These are phyloP conservation scores for Tympanuchus pallidicinctus DNA, from an alignment of 2,113 vertebrate genomes.

Conservation along the genomic window DNA sequence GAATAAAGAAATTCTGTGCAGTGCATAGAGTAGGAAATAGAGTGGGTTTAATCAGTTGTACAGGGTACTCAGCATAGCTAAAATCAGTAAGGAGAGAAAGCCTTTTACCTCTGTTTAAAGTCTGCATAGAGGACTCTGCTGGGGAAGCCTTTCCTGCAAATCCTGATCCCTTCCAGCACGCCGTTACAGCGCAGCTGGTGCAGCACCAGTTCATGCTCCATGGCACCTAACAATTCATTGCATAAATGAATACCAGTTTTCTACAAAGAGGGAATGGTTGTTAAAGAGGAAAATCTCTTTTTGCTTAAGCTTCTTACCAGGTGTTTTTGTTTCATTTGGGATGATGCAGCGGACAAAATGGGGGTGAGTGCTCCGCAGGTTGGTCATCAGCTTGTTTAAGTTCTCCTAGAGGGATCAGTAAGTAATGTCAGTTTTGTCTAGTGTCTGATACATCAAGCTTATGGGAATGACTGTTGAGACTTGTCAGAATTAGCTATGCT, in stretches of 20 bases:
- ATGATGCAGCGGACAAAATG: conserved; percentile 53
- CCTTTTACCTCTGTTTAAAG: conserved; percentile 86
- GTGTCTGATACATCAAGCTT: neutral
- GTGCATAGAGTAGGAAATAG: neutral
- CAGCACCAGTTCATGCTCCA: conserved; percentile 52
- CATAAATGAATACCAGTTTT: neutral
- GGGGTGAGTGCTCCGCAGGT: conserved; percentile 57
- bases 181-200: conserved; percentile 53
- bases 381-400: conserved; percentile 89
- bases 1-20: neutral
- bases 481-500: neutral
- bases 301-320: conserved; percentile 15
- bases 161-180: conserved; percentile 46
- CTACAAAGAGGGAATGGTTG: neutral
- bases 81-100: neutral
- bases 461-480: neutral
- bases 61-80: neutral
- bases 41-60: neutral
- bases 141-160: conserved; percentile 43
- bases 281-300: neutral
- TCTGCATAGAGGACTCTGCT: conserved; percentile 75
- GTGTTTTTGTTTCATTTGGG: conserved; percentile 52
- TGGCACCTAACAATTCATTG: conserved; percentile 57
- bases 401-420: conserved; percentile 80
- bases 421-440: neutral